Conservation (phyloP, 2,888 invertebrate species). For the Sarcophaga subvicina region DNA sequence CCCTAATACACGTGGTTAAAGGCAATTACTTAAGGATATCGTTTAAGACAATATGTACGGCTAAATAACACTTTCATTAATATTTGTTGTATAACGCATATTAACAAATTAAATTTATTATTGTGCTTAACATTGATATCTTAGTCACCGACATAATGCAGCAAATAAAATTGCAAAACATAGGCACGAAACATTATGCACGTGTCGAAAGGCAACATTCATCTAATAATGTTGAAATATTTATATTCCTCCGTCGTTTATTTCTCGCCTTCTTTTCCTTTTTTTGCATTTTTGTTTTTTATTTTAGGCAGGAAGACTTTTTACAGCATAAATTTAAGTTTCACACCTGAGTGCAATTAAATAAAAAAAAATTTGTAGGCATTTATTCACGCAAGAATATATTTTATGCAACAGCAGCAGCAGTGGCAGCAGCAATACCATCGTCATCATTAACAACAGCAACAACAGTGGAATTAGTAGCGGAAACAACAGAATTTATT, state of each 20-base stretch:
- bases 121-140: neutral
- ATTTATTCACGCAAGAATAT: neutral
- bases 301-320: neutral
- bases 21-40: too few species aligned
- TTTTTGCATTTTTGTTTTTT: neutral
- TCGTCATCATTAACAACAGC: too few species aligned
- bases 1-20: too few species aligned
- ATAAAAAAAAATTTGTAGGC: slow-evolving; percentile 46
- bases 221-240: slow-evolving; percentile 43
- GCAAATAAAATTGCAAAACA: neutral
- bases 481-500: too few species aligned
- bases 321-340: slow-evolving; percentile 65
- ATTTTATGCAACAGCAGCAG: neutral
- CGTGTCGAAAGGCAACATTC: neutral
- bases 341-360: slow-evolving; percentile 71
- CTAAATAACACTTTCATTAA: too few species aligned
- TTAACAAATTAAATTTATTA: too few species aligned
- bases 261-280: neutral
- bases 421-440: too few species aligned
- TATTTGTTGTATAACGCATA: too few species aligned
- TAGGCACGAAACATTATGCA: neutral
- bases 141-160: neutral
- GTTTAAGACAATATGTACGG: too few species aligned
- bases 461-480: too few species aligned
- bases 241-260: neutral